A percentile compares a stretch with the other conserved stretches of the same genome.
Conservation (phyloP, 2,113 vertebrate genomes). For the Tiliqua scincoides region DNA sequence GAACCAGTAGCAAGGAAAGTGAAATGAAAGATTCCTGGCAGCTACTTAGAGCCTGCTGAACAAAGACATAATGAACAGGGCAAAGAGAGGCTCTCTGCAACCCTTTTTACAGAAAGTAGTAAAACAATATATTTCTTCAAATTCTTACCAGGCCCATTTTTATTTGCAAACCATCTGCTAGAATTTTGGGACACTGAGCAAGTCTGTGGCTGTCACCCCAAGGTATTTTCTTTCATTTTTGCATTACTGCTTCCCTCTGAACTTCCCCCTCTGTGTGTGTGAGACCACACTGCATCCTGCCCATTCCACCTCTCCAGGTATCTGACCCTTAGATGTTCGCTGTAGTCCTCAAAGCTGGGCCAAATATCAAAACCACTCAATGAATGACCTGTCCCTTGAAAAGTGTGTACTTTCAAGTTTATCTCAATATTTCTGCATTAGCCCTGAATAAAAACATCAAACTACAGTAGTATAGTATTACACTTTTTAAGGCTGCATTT, state of each 20-base stretch:
- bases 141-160: neutral
- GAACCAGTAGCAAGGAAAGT: neutral
- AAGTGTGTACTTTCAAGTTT: too few relatives aligned
- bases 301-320: neutral
- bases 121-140: neutral
- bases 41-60: slow-evolving; percentile 22
- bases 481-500: too few relatives aligned
- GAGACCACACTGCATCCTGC: neutral
- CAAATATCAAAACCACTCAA: too few relatives aligned
- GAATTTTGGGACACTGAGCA: slow-evolving; percentile 7
- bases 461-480: too few relatives aligned
- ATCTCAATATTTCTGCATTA: too few relatives aligned
- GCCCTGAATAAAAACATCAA: too few relatives aligned
- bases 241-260: too few relatives aligned
- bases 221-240: neutral
- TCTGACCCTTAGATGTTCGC: neutral
- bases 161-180: neutral
- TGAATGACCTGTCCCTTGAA: too few relatives aligned
- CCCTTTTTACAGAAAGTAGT: slow-evolving; percentile 28
- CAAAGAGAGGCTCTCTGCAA: neutral
- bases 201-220: neutral
- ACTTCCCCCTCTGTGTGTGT: too few relatives aligned
- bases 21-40: neutral
- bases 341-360: neutral
- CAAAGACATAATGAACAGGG: slow-evolving; percentile 4